A percentile compares a stretch with the other conserved stretches of the same genome.
phyloP scores from a whole-genome alignment of 1,140 invertebrate species.

The Cataglyphis hispanica region DNA sequence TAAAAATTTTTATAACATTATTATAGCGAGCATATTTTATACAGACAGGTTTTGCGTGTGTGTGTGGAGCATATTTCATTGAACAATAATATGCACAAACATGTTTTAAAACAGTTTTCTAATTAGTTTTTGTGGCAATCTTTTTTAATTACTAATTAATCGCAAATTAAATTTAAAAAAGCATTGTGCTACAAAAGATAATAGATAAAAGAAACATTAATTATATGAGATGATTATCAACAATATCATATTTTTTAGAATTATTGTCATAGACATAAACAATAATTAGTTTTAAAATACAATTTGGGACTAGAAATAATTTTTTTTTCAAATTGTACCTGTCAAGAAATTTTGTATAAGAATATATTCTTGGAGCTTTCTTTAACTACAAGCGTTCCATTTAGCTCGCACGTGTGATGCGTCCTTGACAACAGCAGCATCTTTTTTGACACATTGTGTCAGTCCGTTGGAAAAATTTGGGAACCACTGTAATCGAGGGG shows the following conservation, averaged over 20 bases:
- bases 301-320: not conserved
- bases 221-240: not conserved
- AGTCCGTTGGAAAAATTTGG: slow-evolving; percentile 15
- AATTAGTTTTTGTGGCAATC: too few species aligned
- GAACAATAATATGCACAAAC: not conserved
- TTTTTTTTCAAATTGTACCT: not conserved
- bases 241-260: not conserved
- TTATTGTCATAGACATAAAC: not conserved
- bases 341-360: not conserved
- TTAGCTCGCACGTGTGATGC: not conserved
- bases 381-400: not conserved
- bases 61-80: not conserved
- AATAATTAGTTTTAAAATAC: not conserved
- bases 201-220: too few species aligned
- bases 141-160: too few species aligned
- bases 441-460: slow-evolving; percentile 71
- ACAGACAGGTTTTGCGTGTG: not conserved
- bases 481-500: slow-evolving; percentile 79
- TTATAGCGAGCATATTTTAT: not conserved
- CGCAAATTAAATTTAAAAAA: too few species aligned
- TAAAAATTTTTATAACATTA: not conserved
- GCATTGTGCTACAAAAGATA: too few species aligned
- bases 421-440: slow-evolving; percentile 34
- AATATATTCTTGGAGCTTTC: not conserved
- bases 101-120: too few species aligned